Conservation (phyloP, 2,113 vertebrate species). For the Apus apus region DNA sequence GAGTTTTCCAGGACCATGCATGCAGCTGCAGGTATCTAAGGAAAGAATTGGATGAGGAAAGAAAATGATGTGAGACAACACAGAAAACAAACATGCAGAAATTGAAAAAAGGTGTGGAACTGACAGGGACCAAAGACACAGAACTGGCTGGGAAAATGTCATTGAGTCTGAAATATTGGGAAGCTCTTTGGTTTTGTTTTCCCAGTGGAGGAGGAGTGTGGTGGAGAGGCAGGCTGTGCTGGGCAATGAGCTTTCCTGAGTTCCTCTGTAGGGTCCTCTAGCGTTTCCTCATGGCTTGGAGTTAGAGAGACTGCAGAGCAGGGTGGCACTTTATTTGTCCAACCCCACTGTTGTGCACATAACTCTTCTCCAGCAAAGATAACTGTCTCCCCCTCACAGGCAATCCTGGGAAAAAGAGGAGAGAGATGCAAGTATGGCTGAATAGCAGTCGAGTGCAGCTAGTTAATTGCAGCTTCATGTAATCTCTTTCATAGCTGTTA, state of each 20-base stretch:
- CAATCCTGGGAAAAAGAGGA: neutral
- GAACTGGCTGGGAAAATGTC: neutral
- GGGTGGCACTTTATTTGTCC: neutral
- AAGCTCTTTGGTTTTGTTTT: neutral
- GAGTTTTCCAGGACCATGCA: neutral
- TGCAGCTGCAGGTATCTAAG: neutral
- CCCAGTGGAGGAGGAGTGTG: neutral
- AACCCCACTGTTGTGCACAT: neutral
- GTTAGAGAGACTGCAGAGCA: neutral
- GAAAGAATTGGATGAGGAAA: neutral
- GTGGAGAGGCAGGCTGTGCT: neutral
- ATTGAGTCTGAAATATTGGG: neutral
- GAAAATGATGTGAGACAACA: neutral
- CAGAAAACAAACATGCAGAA: neutral
- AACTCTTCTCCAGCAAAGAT: neutral
- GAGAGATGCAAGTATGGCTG: constrained; percentile 22
- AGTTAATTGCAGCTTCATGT: constrained; percentile 58
- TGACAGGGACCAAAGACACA: neutral
- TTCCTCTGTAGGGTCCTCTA: neutral
- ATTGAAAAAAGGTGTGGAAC: neutral
- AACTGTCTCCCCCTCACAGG: constrained; percentile 1
- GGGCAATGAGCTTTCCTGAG: neutral
- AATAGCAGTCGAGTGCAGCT: constrained; percentile 4
- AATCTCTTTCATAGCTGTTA: constrained; percentile 17
- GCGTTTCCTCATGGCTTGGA: neutral